Conservation (phyloP, 2,797 vertebrate species). For the Phaenicophaeus curvirostris region DNA sequence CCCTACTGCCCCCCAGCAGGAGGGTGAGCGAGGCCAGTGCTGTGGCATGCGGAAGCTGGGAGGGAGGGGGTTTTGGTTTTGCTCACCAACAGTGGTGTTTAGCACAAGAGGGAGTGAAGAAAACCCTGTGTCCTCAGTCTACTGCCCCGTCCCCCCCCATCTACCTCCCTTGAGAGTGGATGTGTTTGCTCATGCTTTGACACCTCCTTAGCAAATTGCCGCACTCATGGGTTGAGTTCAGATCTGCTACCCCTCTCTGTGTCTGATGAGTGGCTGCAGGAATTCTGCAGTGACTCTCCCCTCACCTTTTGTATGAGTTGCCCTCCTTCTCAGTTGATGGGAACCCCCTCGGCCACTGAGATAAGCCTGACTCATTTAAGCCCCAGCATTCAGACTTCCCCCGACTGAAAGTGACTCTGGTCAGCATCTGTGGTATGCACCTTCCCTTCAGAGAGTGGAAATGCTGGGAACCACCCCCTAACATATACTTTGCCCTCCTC, state of each 20-base stretch:
- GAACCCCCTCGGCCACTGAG: not conserved
- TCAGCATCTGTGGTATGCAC: not conserved
- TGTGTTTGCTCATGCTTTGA: not conserved
- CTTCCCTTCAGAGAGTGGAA: not conserved
- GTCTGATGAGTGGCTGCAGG: not conserved
- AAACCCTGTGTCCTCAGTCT: not conserved
- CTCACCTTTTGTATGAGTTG: not conserved
- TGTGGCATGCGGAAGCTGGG: not conserved
- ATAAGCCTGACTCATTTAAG: not conserved
- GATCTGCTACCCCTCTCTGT: not conserved
- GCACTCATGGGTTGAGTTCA: not conserved
- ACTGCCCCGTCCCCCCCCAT: not conserved
- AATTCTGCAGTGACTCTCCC: not conserved
- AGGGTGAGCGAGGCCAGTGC: not conserved
- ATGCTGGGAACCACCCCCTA: not conserved
- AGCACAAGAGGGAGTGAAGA: not conserved
- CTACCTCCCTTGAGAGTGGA: fast-evolving
- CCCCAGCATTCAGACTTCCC: not conserved
- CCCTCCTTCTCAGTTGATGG: not conserved
- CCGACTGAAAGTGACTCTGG: not conserved
- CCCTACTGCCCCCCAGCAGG: not conserved
- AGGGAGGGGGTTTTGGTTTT: not conserved
- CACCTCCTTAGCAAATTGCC: not conserved
- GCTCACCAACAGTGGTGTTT: not conserved
- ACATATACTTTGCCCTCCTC: not conserved